Base-by-base conservation (phyloP, 2,888 invertebrate genomes). In the Sclerodermus sp. region DNA sequence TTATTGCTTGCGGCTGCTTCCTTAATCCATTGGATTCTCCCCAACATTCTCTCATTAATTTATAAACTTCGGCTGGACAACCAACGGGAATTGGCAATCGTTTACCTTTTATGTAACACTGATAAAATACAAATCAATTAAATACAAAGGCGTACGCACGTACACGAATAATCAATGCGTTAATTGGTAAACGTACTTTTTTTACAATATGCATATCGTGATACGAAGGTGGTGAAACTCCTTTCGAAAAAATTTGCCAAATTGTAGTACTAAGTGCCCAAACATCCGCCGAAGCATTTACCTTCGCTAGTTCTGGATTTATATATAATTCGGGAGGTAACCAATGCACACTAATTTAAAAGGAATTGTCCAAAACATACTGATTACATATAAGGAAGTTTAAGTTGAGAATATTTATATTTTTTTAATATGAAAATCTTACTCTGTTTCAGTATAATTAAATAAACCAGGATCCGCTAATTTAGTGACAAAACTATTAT, bases 221-320 rank as follows among this genome's bases (percentile, higher is more conserved):
- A 46, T 73, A 67, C 4, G 61, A 55, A 3, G 74, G 72, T 38
- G 83, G 81, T 40, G 74, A 66, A 13, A 72, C 82, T 1, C 94
- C 95, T 62, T 85, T 87, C 0, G 89, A 88, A 79, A 95, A 96
- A 62, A 96, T 89, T 78, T 96, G 92, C 92, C 94, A 96, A 14
- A 95, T 76, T 0, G 94, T 94, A 2, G 95, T 96, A 0, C 91
- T 93, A 71, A 91, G 89, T 4, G 96, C 93, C 92, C 93, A 96
- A 16, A 94, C 86, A 70, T 96, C 96, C 10, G 91, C 89, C 45
- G 86, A 82, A 0, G 84, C 82, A 15, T 87, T 88, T 9, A 82
- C 80, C 71, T 85, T 85, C 12, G 89, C 89, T 60, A 83, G 79
- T 67, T 84, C 84, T 68, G 87, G 82, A 73, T 89, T 87, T 0